Evolutionary conservation across 2,797 vertebrate genomes (phyloP), one percentile per base, ranked within the genome.

Genomic region (Apodemus agrarius): DNA sequence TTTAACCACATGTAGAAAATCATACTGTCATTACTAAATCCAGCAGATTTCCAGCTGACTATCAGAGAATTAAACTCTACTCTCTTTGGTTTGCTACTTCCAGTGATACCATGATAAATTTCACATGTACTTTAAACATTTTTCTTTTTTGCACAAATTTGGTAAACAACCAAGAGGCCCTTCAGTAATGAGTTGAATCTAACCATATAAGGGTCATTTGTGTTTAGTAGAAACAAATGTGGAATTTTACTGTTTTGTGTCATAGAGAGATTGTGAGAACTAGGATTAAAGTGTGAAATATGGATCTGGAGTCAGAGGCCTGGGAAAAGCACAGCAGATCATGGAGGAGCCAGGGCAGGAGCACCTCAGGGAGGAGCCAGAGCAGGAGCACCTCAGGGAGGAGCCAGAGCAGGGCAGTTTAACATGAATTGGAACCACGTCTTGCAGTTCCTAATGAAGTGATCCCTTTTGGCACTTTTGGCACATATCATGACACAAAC

Each of bases 151-250:
- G 17, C 9, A 65, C 37, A 72, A 16, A 89, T 92, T 90, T 96
- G 16, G 26, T 94, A 90, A 93, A 46, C 10, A 95, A 52, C 34
- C 29, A 54, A 84, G 65, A 93, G 72, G 61, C 24, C n/a, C 40
- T 88, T 94, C 9, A 90, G 24, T 90, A 89, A 76, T 72, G 90
- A 82, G 37, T 74, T 91, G 31, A 9, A 1, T 90, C 57, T 91
- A 26, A 57, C 40, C 46, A 31, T 46, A 43, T n/a, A 79, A 93
- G 75, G 40, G 3, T 4, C 21, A 31, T 86, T 85, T 90, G 63
- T 89, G 57, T 94, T 93, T 92, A 85, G 40, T 29, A 92, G 84
- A 86, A 96, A 46, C 61, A 79, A 91, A 34, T 78, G 81, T 93
- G 91, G 78, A 84, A 95, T 14, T 91, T 96, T 29, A 34, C 19